Percentiles rank a stretch among this genome's conserved stretches.
Evolutionary conservation across 1,140 invertebrate genomes (phyloP).

Genomic region (Brachionus manjavacas): DNA sequence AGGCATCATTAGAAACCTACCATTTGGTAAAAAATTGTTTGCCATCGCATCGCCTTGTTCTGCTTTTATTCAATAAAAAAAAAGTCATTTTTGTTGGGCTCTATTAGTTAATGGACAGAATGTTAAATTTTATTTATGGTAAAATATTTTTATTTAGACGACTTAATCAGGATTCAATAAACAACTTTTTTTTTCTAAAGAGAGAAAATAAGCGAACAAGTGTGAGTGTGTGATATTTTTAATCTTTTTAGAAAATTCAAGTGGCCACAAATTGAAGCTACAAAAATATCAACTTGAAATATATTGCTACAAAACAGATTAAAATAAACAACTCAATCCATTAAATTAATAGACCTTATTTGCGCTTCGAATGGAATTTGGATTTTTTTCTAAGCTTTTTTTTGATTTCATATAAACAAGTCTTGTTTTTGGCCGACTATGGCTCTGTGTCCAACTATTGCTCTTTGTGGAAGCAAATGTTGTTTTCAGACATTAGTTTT

Average conservation of each 20-base stretch:
- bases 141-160: background rate
- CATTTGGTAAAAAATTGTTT: background rate
- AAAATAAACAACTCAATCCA: slow-evolving; percentile 31
- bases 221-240: slow-evolving; percentile 16
- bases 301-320: slow-evolving; percentile 2
- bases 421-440: background rate
- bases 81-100: background rate
- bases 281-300: slow-evolving; percentile 19
- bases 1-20: background rate
- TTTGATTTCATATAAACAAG: background rate
- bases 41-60: background rate
- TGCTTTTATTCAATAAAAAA: background rate
- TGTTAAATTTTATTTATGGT: background rate
- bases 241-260: slow-evolving; percentile 21
- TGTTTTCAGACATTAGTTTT: background rate
- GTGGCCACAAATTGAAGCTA: slow-evolving; percentile 23
- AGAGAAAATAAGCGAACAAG: background rate
- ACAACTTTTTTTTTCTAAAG: background rate
- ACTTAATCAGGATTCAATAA: slow-evolving; percentile 5
- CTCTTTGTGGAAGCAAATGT: background rate
- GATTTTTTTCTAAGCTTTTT: background rate
- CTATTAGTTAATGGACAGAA: background rate
- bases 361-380: slow-evolving; percentile 16
- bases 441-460: background rate
- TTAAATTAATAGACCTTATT: slow-evolving; percentile 25